Evolutionary conservation across 2,888 invertebrate genomes (phyloP).

Genomic region (Synanthedon tipuliformis): DNA sequence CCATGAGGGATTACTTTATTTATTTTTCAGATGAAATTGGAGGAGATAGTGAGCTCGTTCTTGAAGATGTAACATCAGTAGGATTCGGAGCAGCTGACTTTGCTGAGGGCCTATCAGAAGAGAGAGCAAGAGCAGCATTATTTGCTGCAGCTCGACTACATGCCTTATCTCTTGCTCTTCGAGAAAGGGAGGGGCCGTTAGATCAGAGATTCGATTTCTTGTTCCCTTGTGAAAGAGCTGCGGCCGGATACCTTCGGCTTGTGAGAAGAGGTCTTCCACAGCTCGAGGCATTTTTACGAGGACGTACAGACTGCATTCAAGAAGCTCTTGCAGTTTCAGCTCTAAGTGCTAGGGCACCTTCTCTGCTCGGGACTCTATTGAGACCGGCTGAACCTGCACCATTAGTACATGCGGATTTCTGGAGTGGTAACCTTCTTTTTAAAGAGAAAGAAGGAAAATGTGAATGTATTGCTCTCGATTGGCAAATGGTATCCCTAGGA

Average conservation of each 20-base stretch:
- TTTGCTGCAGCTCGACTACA: constrained; percentile 79
- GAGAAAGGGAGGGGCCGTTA: constrained; percentile 57
- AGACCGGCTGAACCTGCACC: constrained; percentile 81
- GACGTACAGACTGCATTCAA: constrained; percentile 72
- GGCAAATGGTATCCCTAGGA: constrained; percentile 87
- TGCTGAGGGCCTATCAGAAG: constrained; percentile 73
- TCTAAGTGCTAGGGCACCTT: constrained; percentile 76
- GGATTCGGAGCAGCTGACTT: constrained; percentile 77
- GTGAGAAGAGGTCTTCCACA: constrained; percentile 83
- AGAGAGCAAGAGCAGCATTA: constrained; percentile 77
- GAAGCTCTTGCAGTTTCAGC: constrained; percentile 74
- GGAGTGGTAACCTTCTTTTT: constrained; percentile 84
- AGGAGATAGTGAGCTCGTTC: constrained; percentile 74
- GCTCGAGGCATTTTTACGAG: constrained; percentile 77
- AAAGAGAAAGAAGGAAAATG: constrained; percentile 60
- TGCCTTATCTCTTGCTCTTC: constrained; percentile 74
- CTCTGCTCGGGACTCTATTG: constrained; percentile 77
- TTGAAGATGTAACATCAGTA: constrained; percentile 78
- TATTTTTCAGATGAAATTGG: constrained; percentile 53
- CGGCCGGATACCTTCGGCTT: constrained; percentile 82
- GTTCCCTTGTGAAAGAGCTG: constrained; percentile 82
- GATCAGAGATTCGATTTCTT: constrained; percentile 72
- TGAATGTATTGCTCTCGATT: constrained; percentile 80
- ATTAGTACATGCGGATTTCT: constrained; percentile 86
- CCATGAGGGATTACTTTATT: background rate